Percentiles rank a stretch among this genome's conserved stretches.
These are phyloP conservation scores for Tetramorium parvispinum DNA, from an alignment of 1,140 invertebrate species.

Conservation along the genomic window DNA sequence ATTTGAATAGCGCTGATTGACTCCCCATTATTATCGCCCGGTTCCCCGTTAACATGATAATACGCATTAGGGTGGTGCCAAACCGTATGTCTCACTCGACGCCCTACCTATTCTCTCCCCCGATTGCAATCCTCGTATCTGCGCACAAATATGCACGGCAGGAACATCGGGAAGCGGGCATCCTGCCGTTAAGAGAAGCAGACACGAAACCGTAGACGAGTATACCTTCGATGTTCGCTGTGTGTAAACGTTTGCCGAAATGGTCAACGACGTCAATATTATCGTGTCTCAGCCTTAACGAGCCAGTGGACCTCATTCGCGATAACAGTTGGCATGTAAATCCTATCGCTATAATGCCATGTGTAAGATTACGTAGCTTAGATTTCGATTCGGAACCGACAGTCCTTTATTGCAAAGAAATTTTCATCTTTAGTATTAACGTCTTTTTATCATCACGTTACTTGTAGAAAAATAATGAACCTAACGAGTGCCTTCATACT, in stretches of 20 bases:
- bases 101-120: not conserved
- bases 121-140: not conserved
- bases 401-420: not conserved
- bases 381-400: not conserved
- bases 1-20: conserved; percentile 32
- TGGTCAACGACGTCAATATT: conserved; percentile 66
- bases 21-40: conserved; percentile 20
- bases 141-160: conserved; percentile 40
- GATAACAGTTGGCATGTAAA: conserved; percentile 43
- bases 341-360: not conserved
- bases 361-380: not conserved
- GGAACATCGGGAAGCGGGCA: conserved; percentile 26
- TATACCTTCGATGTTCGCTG: conserved; percentile 45
- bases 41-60: conserved; percentile 39
- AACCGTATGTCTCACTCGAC: conserved; percentile 37
- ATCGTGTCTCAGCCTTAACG: conserved; percentile 71
- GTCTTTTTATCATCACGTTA: not conserved
- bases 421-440: not conserved
- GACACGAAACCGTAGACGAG: conserved; percentile 45
- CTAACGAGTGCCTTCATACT: not conserved
- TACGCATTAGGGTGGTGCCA: conserved; percentile 41
- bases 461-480: not conserved
- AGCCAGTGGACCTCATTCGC: conserved; percentile 34
- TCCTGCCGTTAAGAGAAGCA: conserved; percentile 49
- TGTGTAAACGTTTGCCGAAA: conserved; percentile 64